These are phyloP conservation scores for Fulica atra DNA, from an alignment of 2,113 vertebrate genomes.

Conservation along the genomic window DNA sequence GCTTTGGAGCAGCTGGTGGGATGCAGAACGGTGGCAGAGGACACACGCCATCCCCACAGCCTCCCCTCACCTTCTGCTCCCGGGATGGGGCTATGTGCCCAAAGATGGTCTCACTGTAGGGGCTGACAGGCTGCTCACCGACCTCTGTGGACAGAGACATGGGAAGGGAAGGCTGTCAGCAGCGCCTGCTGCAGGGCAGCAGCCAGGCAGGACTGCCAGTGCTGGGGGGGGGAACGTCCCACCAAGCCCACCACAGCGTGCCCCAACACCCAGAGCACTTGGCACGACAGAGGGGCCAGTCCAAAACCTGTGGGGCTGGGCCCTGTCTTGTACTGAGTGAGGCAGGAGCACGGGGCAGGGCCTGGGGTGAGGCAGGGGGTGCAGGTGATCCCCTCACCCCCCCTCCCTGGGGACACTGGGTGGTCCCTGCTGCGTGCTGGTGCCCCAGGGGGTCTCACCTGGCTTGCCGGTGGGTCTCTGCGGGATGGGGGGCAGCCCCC, in stretches of 20 bases:
- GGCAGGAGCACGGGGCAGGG: neutral
- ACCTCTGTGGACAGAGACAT: slow-evolving; percentile 3
- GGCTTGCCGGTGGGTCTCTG: slow-evolving; percentile 32
- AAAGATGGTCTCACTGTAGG: slow-evolving; percentile 86
- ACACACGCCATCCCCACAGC: neutral
- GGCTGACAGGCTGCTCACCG: slow-evolving; percentile 71
- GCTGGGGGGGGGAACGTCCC: no score
- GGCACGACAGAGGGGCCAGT: neutral
- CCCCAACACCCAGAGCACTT: neutral
- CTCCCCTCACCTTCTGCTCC: slow-evolving; percentile 74
- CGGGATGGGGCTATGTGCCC: slow-evolving; percentile 47
- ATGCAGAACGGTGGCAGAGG: neutral
- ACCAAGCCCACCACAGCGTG: fast-evolving
- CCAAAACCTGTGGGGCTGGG: fast-evolving
- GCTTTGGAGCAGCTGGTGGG: neutral
- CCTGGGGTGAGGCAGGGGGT: neutral
- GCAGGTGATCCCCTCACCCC: neutral
- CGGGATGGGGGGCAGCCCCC: neutral
- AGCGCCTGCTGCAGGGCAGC: neutral
- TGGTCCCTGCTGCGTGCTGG: fast-evolving
- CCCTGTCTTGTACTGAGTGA: fast-evolving
- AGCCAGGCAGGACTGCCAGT: neutral
- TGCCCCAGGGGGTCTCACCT: slow-evolving; percentile 47
- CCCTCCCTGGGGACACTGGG: fast-evolving
- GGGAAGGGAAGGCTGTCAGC: neutral